These are phyloP conservation scores for Pheosia gnoma DNA, from an alignment of 2,888 invertebrate species.

Conservation along the genomic window DNA sequence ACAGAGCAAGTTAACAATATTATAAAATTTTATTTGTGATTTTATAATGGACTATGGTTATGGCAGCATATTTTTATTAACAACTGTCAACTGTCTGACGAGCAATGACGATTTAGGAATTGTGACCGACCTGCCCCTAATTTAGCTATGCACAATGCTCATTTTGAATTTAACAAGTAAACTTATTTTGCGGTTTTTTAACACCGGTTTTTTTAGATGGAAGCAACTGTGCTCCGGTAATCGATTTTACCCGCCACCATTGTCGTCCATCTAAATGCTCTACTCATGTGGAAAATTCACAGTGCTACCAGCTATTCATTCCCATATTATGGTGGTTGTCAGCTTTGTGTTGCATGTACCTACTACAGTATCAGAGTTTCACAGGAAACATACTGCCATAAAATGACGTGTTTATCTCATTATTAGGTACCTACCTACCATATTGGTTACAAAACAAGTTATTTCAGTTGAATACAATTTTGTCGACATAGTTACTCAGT, in stretches of 20 bases:
- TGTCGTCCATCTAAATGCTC: constrained; percentile 38
- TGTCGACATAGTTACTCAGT: no score
- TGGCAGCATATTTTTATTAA: no score
- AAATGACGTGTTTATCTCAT: background rate
- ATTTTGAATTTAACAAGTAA: background rate
- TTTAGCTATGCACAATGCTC: background rate
- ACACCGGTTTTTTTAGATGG: constrained; percentile 18
- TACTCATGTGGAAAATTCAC: constrained; percentile 48
- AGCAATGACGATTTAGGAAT: no score
- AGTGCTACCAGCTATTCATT: constrained; percentile 28
- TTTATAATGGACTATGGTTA: no score
- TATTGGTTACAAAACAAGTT: no score
- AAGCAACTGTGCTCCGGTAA: constrained; percentile 31
- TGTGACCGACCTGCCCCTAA: no score
- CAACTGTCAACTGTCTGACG: no score
- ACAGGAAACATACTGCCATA: background rate
- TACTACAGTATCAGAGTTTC: background rate
- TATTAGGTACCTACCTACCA: background rate
- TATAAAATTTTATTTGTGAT: no score
- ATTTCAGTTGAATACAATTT: no score
- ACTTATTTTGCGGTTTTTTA: background rate
- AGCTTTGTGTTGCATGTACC: constrained; percentile 1
- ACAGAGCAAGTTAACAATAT: no score
- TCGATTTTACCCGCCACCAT: constrained; percentile 52
- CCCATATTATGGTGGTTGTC: constrained; percentile 14